A percentile compares a stretch with the other conserved stretches of the same genome.
These are phyloP conservation scores for Microplitis mediator DNA, from an alignment of 1,140 invertebrate species.

Conservation along the genomic window DNA sequence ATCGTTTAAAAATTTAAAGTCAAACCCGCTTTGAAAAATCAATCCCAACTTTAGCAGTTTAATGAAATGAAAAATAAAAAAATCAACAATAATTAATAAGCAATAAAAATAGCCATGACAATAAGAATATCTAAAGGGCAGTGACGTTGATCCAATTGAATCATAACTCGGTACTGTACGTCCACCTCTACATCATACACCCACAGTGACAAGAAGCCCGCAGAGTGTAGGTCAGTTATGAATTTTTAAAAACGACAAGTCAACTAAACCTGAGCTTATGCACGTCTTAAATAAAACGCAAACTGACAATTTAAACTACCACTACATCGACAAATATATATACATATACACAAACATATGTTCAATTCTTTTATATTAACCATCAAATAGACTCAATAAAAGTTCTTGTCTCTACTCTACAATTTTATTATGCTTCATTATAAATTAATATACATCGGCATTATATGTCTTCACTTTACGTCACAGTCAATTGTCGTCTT, in stretches of 20 bases:
- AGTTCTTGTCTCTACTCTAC: background rate
- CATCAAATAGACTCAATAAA: background rate
- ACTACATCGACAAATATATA: background rate
- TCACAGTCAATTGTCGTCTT: no score
- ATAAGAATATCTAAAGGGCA: background rate
- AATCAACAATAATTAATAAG: background rate
- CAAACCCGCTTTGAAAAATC: no score
- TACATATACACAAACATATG: background rate
- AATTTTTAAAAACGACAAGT: slow-evolving; percentile 47
- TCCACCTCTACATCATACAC: slow-evolving; percentile 18
- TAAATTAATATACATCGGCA: no score
- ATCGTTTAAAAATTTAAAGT: no score
- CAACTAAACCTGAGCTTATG: slow-evolving; percentile 40
- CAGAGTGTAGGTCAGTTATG: slow-evolving; percentile 46
- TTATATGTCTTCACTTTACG: no score
- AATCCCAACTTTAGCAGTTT: no score
- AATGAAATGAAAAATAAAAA: no score
- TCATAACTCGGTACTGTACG: background rate
- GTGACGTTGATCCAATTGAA: slow-evolving; percentile 21
- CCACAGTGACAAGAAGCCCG: background rate
- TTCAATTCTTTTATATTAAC: background rate
- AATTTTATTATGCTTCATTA: no score
- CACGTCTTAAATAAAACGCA: slow-evolving; percentile 31
- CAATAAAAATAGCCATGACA: background rate
- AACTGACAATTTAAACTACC: slow-evolving; percentile 33